Conservation (phyloP, 1,140 invertebrate species). For the Bombyx mori region ASM3026992v2 NC_085109.1:3897501-3898000, state of each 20-base stretch:
- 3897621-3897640: not conserved
- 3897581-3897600: slow-evolving; percentile 54
- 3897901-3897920: slow-evolving; percentile 31
- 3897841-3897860: slow-evolving; percentile 8
- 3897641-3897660: no score
- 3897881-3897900: slow-evolving; percentile 13
- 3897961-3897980: no score
- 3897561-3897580: slow-evolving; percentile 56
- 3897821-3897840: slow-evolving; percentile 9
- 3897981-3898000: no score
- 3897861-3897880: slow-evolving; percentile 11
- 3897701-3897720: no score
- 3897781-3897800: slow-evolving; percentile 1
- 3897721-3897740: no score
- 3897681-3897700: no score
- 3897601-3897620: slow-evolving; percentile 8
- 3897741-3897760: not conserved
- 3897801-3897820: not conserved
- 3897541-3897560: slow-evolving; percentile 33
- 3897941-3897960: slow-evolving; percentile 1
- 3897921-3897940: slow-evolving; percentile 23
- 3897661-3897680: no score
- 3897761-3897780: not conserved
- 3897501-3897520: slow-evolving; percentile 14
- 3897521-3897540: slow-evolving; percentile 53